Percentiles rank a stretch among this genome's conserved stretches.
Conservation (phyloP, 2,113 vertebrate genomes). For the Sterna hirundo region DNA sequence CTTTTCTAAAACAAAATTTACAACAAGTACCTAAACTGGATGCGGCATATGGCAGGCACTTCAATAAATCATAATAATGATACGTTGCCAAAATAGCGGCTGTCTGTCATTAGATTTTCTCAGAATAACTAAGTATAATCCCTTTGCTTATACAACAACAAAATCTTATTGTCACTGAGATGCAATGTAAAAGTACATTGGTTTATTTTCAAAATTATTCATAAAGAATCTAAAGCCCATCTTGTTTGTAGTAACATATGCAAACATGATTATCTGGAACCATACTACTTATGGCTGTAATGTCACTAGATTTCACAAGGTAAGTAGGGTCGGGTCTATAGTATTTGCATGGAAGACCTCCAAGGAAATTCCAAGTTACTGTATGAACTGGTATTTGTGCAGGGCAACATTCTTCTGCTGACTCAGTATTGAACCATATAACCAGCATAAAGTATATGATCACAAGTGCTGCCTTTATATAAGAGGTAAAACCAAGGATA, state of each 20-base stretch:
- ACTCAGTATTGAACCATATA: neutral
- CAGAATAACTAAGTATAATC: neutral
- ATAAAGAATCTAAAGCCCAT: neutral
- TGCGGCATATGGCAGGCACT: neutral
- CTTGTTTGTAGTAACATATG: neutral
- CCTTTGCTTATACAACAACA: neutral
- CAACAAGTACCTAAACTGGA: neutral
- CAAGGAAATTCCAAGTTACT: conserved; percentile 4
- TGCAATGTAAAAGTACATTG: neutral
- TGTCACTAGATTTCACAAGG: neutral
- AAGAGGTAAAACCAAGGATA: conserved; percentile 9
- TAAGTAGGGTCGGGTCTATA: neutral
- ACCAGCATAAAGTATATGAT: neutral
- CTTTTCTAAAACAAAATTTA: neutral
- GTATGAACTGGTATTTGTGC: neutral
- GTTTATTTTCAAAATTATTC: neutral
- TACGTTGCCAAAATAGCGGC: neutral
- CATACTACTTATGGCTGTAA: neutral
- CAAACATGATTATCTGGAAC: neutral
- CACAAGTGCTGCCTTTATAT: neutral
- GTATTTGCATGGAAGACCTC: conserved; percentile 15
- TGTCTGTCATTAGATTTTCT: neutral
- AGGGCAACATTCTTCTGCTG: neutral
- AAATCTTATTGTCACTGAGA: neutral
- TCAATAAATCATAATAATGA: neutral